Conservation (phyloP, 2,113 vertebrate genomes). For the Machaerirhynchus nigripectus region DNA sequence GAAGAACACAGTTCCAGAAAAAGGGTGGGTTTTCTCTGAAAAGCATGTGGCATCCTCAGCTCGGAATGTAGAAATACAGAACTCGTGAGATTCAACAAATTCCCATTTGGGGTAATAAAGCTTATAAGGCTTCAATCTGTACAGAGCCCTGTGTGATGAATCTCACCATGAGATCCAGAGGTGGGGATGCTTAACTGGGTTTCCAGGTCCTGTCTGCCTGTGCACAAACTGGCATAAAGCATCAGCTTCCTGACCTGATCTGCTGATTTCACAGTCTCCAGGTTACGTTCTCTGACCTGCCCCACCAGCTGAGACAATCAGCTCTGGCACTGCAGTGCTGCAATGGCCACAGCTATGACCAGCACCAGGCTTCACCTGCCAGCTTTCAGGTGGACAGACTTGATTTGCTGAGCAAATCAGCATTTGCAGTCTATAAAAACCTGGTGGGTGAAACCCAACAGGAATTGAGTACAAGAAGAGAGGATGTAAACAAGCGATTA, state of each 20-base stretch:
- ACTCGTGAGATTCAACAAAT: not conserved
- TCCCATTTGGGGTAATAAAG: not conserved
- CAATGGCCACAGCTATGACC: not conserved
- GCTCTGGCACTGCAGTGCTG: not conserved
- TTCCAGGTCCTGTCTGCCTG: not conserved
- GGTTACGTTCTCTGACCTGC: not conserved
- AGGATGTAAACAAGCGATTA: not conserved
- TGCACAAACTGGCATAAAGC: not conserved
- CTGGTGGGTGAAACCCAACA: not conserved
- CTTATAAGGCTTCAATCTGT: not conserved
- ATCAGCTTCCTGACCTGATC: not conserved
- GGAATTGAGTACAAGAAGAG: not conserved
- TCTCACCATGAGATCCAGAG: not conserved
- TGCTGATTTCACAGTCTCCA: not conserved
- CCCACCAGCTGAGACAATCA: not conserved
- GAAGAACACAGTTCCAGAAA: constrained; percentile 17
- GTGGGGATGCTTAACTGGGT: not conserved
- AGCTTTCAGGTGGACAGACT: not conserved
- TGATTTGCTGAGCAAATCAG: not conserved
- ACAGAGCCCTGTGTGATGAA: fast-evolving
- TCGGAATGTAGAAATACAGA: not conserved
- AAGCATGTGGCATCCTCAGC: not conserved
- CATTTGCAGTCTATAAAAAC: not conserved
- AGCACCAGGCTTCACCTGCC: not conserved
- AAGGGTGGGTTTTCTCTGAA: not conserved